A percentile compares a stretch with the other conserved stretches of the same genome.
These are phyloP conservation scores for Bicyclus anynana DNA, from an alignment of 1,140 invertebrate genomes.

Conservation along the genomic window DNA sequence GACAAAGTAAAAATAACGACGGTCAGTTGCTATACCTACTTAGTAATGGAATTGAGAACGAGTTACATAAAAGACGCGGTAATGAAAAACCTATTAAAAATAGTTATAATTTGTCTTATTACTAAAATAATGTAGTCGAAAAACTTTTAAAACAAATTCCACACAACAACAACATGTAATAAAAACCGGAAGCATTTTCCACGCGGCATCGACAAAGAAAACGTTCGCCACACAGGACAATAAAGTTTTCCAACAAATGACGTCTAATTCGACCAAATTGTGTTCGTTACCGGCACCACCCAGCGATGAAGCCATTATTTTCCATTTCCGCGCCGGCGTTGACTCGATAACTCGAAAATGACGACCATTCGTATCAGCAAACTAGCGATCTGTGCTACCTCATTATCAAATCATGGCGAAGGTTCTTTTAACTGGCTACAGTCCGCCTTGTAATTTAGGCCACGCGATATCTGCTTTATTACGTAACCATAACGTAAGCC, in stretches of 20 bases:
- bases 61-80: no score
- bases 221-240: conserved; percentile 8
- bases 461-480: neutral
- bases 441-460: conserved; percentile 7
- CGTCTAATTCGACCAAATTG: conserved; percentile 67
- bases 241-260: conserved; percentile 52
- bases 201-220: conserved; percentile 6
- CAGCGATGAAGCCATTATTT: conserved; percentile 72
- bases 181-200: neutral
- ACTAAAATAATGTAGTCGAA: no score
- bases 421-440: conserved; percentile 1
- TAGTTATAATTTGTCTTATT: no score
- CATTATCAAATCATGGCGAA: conserved; percentile 12
- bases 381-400: conserved; percentile 36
- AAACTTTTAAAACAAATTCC: no score
- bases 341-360: conserved; percentile 75
- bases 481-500: no score
- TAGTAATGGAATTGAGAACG: no score
- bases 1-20: no score
- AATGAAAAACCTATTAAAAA: no score
- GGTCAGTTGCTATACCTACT: no score
- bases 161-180: neutral
- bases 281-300: conserved; percentile 52
- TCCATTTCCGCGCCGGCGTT: conserved; percentile 67
- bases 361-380: conserved; percentile 55